These are phyloP conservation scores for Apodemus agrarius DNA, from an alignment of 2,797 vertebrate genomes.

Conservation along the genomic window DNA sequence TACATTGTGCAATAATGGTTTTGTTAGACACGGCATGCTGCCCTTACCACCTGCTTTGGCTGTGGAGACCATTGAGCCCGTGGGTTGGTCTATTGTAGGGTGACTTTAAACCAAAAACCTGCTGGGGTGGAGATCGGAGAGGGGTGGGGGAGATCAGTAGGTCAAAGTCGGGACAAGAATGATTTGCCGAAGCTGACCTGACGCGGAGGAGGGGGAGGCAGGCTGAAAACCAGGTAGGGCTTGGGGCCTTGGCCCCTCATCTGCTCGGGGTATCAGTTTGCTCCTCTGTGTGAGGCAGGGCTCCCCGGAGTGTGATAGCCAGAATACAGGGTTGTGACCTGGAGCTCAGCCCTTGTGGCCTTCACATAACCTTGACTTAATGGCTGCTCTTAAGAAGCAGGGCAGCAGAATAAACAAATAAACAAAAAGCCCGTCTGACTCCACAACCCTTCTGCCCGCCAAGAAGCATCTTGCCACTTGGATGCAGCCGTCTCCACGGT, in stretches of 20 bases:
- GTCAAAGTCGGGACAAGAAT: constrained; percentile 33
- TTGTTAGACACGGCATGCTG: constrained; percentile 50
- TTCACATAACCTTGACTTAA: not conserved
- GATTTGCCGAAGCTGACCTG: not conserved
- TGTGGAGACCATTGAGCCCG: constrained; percentile 34
- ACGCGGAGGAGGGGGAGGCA: not conserved
- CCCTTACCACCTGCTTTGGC: constrained; percentile 53
- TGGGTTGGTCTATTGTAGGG: constrained; percentile 44
- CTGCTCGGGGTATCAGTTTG: not conserved
- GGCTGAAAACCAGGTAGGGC: not conserved
- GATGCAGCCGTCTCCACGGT: not conserved
- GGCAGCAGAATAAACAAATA: not conserved
- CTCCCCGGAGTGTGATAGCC: not conserved
- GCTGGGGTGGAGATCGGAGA: not conserved
- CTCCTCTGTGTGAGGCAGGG: not conserved
- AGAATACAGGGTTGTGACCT: not conserved
- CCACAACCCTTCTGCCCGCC: not conserved
- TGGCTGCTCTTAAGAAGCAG: not conserved
- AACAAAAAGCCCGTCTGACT: not conserved
- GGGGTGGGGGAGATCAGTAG: not conserved
- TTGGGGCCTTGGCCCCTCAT: not conserved
- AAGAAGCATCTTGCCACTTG: not conserved
- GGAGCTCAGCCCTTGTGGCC: not conserved
- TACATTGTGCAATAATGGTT: constrained; percentile 60
- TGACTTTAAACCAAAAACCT: constrained; percentile 52